These are phyloP conservation scores for Cerastoderma edule DNA, from an alignment of 2,888 invertebrate species.

Conservation along the genomic window DNA sequence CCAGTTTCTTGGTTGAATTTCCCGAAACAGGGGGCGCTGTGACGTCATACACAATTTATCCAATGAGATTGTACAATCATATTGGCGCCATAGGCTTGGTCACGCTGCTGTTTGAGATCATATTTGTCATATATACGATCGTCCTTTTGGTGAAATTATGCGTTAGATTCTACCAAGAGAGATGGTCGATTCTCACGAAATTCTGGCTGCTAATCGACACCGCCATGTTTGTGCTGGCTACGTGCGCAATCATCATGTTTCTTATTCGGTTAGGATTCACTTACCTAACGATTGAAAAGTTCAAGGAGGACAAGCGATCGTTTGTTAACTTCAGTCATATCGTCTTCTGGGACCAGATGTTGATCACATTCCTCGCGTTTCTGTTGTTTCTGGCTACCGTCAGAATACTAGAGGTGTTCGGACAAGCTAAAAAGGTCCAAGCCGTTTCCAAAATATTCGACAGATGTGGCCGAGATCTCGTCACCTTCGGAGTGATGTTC, in stretches of 20 bases:
- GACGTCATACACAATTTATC: conserved; percentile 57
- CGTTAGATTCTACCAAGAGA: conserved; percentile 44
- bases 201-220: conserved; percentile 64
- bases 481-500: conserved; percentile 63
- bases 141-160: conserved; percentile 39
- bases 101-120: conserved; percentile 54
- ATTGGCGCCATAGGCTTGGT: conserved; percentile 49
- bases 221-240: conserved; percentile 30
- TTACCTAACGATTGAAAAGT: conserved; percentile 45
- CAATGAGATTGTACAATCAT: conserved; percentile 62
- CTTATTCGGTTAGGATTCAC: conserved; percentile 46
- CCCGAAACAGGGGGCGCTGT: conserved; percentile 71
- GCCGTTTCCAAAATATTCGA: conserved; percentile 32
- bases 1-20: conserved; percentile 69
- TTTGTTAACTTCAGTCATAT: conserved; percentile 70
- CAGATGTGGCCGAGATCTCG: conserved; percentile 44
- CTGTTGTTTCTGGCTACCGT: conserved; percentile 62
- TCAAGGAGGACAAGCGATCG: conserved; percentile 53
- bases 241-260: conserved; percentile 53
- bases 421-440: conserved; percentile 60
- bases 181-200: conserved; percentile 43
- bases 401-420: conserved; percentile 62
- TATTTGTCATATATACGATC: conserved; percentile 49
- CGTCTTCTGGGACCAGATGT: conserved; percentile 62
- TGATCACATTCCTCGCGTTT: conserved; percentile 54